Base-by-base conservation (phyloP, 2,888 invertebrate species). In the Limnephilus rhombicus region DNA sequence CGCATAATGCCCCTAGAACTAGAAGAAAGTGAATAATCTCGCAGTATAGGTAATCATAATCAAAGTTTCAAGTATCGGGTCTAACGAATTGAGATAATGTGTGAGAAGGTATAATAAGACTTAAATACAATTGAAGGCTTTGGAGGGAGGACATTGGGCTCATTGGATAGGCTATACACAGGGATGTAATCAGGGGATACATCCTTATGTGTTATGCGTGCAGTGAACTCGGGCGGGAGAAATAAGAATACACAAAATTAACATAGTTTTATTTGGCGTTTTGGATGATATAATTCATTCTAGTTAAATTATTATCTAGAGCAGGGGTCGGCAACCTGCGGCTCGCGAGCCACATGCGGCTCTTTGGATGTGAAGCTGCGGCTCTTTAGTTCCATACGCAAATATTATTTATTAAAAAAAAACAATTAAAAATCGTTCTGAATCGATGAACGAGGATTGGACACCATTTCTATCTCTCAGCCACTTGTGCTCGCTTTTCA, bases 11-110 rank as follows among this genome's bases (percentile, higher is more conserved):
- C 37, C 34, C 31, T n/a, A 18, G 88, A 89, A 80, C 31, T 13
- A 18, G 88, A 89, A 80, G 88, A 89, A 89, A 89, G 88, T 80
- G 12, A 89, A 89, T 68, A 80, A 2, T 9, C 24, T 24, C 15
- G 12, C 13, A 13, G 49, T 49, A 49, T 49, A 49, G 49, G 49
- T 11, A 49, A 49, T 45, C 12, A 24, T 68, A 68, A 85, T 86
- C 86, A 49, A 86, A 18, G 29, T 45, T 86, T 86, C 15, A 86
- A 86, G 18, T n/a, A 86, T 29, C 37, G 13, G 37, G 86, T 49
- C 86, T 49, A 86, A 86, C 41, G 86, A 80, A 89, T 89, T 29
- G 80, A 31, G 80, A 37, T 89, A 80, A 80, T 89, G 31, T 89
- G 80, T 80, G 88, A n/a, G 34, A 89, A 80, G 37, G 68, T n/a